Base-by-base conservation (phyloP, 2,888 invertebrate genomes). In the Luffia ferchaultella region DNA sequence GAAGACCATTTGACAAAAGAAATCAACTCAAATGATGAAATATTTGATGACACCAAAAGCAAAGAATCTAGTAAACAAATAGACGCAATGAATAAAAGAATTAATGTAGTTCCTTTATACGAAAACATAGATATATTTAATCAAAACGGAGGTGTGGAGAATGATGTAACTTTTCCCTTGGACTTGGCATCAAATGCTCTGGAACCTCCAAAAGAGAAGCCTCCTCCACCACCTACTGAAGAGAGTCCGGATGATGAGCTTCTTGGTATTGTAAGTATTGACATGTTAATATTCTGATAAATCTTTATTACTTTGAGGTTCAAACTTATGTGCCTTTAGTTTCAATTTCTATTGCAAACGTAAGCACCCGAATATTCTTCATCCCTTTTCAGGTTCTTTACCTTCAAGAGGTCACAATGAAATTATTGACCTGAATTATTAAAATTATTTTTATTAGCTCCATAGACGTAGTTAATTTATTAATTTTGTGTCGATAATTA, bases 141-240 rank as follows among this genome's bases (percentile, higher is more conserved):
- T 55, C 73, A 77, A 58, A 77, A 72, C 49, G 57, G 63, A 2
- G 55, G 48, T 2, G 61, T 66, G 30, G 69, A 71, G 20, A 67
- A 67, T 5, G 59, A 61, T 1, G 67, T 60, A 49, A 74, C 76
- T 1, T 88, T 89, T 59, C 86, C 82, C 2, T 64, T 89, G 60
- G 87, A 88, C 54, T 73, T 89, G 57, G 86, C 88, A 1, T 73
- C 85, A 3, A 86, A 86, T 63, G 79, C 73, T 42, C 57, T 89
- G 62, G 91, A 93, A 63, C 93, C 93, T 15, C 93, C 93, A n/a
- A 92, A 89, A 63, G 93, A 93, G 65, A 93, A 93, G 63, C 95
- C 94, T 20, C 94, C 94, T 1, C 94, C 94, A 12, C 92, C 92
- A 1, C 93, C 93, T 0, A 83, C 85, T 49, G 89, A 89, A 50